These are phyloP conservation scores for Holocentrus rufus DNA, from an alignment of 2,797 vertebrate genomes.

Conservation along the genomic window DNA sequence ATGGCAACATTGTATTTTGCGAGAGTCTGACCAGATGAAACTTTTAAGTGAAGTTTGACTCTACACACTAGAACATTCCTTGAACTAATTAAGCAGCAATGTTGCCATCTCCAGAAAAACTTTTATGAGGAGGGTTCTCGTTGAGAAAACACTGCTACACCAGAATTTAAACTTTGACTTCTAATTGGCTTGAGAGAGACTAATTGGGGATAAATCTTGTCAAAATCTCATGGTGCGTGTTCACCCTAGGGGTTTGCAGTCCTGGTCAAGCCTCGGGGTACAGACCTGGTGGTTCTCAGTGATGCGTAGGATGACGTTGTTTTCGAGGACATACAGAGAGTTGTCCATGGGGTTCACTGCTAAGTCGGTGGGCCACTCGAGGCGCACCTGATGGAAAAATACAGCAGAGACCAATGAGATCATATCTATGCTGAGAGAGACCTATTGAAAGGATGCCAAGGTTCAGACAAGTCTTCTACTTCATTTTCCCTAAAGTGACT, in stretches of 20 bases:
- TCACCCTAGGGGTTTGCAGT: slow-evolving; percentile 44
- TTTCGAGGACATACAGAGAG: slow-evolving; percentile 97
- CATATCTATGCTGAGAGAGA: slow-evolving; percentile 10
- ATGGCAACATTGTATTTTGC: background rate
- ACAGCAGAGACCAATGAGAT: slow-evolving; percentile 36
- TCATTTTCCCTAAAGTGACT: slow-evolving; percentile 65
- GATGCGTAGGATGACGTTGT: slow-evolving; percentile 98
- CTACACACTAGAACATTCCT: slow-evolving; percentile 42
- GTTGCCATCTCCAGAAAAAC: slow-evolving; percentile 43
- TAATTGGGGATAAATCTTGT: slow-evolving; percentile 73
- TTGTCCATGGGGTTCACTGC: slow-evolving; percentile 99
- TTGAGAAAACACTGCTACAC: slow-evolving; percentile 27
- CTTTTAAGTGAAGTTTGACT: slow-evolving; percentile 37
- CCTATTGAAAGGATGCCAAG: slow-evolving; percentile 50
- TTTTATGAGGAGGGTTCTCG: slow-evolving; percentile 28
- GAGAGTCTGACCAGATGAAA: slow-evolving; percentile 8
- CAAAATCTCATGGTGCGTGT: slow-evolving; percentile 46
- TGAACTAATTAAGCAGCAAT: slow-evolving; percentile 59
- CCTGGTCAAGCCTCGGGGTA: slow-evolving; percentile 35
- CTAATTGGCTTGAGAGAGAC: slow-evolving; percentile 58
- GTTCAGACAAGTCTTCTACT: slow-evolving; percentile 55
- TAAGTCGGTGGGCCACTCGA: slow-evolving; percentile 99
- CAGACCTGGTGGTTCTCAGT: slow-evolving; percentile 96
- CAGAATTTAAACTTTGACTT: slow-evolving; percentile 51
- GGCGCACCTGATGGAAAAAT: slow-evolving; percentile 87